Base-by-base conservation (phyloP, 2,113 vertebrate species). In the Tonatia bakeri region DNA sequence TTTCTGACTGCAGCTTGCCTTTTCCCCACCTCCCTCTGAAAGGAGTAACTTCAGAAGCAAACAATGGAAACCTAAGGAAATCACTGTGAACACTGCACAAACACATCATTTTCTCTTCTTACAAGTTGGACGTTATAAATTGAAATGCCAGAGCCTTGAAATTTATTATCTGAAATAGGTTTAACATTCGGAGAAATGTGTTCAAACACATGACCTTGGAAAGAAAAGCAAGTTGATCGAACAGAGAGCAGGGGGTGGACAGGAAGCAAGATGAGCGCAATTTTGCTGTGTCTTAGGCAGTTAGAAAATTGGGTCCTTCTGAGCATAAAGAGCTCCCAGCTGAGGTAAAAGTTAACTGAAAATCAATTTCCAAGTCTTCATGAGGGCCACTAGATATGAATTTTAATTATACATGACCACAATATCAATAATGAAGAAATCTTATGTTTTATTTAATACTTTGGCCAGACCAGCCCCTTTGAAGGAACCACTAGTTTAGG, bases 101-200 rank as follows among this genome's bases (percentile, higher is more conserved):
- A 75, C 14, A 47, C 85, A 95, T 61, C 10, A 1, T 43, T 94
- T 97, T 95, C 94, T 92, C 90, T 95, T 92, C 87, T 95, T 91
- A 94, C 59, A 96, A 90, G 91, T 28, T 95, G 94, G 83, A 96
- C 80, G 97, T 97, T 93, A 95, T 94, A 97, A 91, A 97, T 97
- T 90, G 91, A 98, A 97, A 96, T 86, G 96, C 47, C 94, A 98
- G 95, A 97, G 95, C 45, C 97, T 91, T 97, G 52, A 79, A 90
- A 98, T 98, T 98, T 98, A 98, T 99, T 99, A 96, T 95, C 96
- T 3, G 56, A 98, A 97, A 97, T n/a, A 92, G 59, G 95, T 96
- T 98, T 95, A 97, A 98, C 98, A 98, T 96, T 97, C 83, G 59
- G 81, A 96, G 97, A 89, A 94, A 85, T 36, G 72, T 59, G 96